phyloP scores from a whole-genome alignment of 2,113 vertebrate species.

The Archocentrus centrarchus region DNA sequence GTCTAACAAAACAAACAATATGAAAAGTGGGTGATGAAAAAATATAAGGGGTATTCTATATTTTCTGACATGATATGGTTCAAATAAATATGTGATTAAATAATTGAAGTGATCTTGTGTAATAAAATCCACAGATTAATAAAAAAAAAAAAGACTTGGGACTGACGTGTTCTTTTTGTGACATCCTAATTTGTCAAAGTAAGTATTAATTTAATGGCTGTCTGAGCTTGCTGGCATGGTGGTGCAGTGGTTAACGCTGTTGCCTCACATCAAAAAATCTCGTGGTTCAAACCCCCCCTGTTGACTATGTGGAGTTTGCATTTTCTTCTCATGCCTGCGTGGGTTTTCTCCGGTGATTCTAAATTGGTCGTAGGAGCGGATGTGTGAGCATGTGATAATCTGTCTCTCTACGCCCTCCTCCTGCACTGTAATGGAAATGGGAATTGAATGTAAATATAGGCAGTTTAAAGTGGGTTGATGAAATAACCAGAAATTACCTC shows the following conservation, averaged over 20 bases:
- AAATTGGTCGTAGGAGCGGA: neutral
- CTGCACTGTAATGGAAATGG: neutral
- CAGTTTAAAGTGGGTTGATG: neutral
- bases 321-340: neutral
- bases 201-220: neutral
- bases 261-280: neutral
- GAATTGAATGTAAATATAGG: constrained; percentile 3
- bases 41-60: neutral
- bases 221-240: neutral
- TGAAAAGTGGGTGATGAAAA: neutral
- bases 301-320: neutral
- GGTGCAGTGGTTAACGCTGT: neutral
- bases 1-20: neutral
- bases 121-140: too few species aligned
- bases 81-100: too few species aligned
- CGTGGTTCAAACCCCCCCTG: neutral
- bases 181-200: neutral
- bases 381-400: neutral
- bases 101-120: too few species aligned
- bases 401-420: neutral
- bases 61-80: too few species aligned
- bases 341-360: neutral
- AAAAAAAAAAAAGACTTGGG: neutral
- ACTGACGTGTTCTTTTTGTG: neutral
- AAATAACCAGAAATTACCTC: constrained; percentile 5